Evolutionary conservation across 2,797 vertebrate genomes (phyloP), one percentile per base, ranked within the genome.

Genomic region (Agapornis canus): DNA sequence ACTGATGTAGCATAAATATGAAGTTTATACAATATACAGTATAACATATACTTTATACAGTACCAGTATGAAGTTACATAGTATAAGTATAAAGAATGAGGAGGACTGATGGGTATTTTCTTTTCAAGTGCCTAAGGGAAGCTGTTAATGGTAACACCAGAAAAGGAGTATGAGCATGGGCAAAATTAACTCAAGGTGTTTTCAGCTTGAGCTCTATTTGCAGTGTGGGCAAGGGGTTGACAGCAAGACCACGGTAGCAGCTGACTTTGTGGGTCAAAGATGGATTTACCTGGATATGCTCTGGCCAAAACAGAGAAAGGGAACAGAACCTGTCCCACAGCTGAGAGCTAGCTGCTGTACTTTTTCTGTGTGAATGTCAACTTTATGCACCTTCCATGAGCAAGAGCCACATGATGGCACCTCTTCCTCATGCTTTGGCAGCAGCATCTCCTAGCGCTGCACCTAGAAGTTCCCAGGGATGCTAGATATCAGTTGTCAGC

Each of bases 401-500:
- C 21, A 35, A 3, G 4, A 89, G 57, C 39, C 52, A 64, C 52
- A 13, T 16, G 57, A 87, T 64, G 72, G 79, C 79, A 91, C 6
- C 72, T 92, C 61, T n/a, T 60, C 42, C n/a, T 17, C 42, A 11
- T 0, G 11, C 0, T 0, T 0, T 39, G 45, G 26, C 81, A 93
- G 47, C 0, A 0, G 10, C 59, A 59, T 9, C 64, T 57, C 71
- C 42, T 47, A 47, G 23, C 4, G 45, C 47, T 83, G 68, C 43
- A 43, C 25, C 26, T 16, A 47, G 29, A 12, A 47, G 31, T 48
- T 39, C 18, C 76, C 60, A 63, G 37, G 20, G 26, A 48, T 47
- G n/a, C 79, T 31, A 32, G 61, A 85, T 83, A 88, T 52, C 69
- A 47, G 56, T 20, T 2, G 23, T 25, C 71, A 73, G 23, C 9